Conservation (phyloP, 2,113 vertebrate species). For the Pteronura brasiliensis region DNA sequence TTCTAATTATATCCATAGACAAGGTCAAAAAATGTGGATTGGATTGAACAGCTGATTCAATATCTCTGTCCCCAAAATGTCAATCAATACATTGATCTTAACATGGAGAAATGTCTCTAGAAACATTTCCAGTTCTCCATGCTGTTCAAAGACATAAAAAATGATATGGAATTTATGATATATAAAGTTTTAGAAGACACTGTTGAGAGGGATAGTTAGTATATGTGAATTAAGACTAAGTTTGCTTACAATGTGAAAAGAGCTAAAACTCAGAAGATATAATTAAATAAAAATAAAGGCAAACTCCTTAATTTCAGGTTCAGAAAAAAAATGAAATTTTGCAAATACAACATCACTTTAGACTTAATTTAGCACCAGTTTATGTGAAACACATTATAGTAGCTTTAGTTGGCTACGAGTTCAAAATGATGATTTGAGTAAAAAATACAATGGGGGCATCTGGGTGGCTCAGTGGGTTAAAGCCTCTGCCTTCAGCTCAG, state of each 20-base stretch:
- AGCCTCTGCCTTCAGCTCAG: no score
- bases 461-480: no score
- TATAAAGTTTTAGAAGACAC: not conserved
- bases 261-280: not conserved
- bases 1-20: conserved; percentile 10
- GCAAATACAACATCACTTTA: not conserved
- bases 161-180: not conserved
- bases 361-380: not conserved
- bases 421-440: not conserved
- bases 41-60: not conserved
- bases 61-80: not conserved
- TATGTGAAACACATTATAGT: not conserved
- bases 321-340: not conserved
- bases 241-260: not conserved
- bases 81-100: not conserved
- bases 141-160: not conserved
- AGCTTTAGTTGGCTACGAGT: not conserved
- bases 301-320: not conserved
- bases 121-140: not conserved
- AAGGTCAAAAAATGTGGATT: not conserved
- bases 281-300: not conserved
- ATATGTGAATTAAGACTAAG: not conserved
- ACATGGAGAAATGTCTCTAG: not conserved
- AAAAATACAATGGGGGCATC: not conserved
- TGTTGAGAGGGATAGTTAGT: not conserved